Evolutionary conservation across 1,140 invertebrate genomes (phyloP).

Genomic region (Meloidogyne floridensis): DNA sequence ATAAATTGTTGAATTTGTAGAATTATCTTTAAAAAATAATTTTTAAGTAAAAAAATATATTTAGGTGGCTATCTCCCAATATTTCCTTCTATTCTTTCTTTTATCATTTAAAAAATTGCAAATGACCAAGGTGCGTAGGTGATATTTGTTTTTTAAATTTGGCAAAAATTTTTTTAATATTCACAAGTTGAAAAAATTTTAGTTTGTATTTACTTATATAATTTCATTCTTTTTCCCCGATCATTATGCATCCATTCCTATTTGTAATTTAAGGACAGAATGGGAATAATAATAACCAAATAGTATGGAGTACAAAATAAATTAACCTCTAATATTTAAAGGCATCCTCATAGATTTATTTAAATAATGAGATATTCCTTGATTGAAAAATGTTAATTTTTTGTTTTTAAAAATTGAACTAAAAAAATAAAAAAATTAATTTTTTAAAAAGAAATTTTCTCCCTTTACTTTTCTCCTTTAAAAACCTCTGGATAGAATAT

Average conservation of each 20-base stretch:
- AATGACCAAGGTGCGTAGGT: no score
- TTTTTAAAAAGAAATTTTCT: background rate
- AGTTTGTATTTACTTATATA: no score
- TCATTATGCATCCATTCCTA: no score
- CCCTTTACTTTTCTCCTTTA: background rate
- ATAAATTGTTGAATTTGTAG: background rate
- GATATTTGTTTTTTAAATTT: no score
- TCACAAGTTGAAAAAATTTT: no score
- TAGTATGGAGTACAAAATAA: background rate
- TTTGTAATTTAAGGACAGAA: no score
- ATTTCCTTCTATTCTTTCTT: no score
- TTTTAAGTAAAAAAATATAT: background rate
- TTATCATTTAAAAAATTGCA: no score
- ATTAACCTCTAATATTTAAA: background rate
- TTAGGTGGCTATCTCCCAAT: no score
- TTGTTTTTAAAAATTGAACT: conserved; percentile 10
- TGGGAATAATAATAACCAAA: no score
- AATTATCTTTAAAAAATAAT: background rate
- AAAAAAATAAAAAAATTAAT: background rate
- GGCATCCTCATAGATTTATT: conserved; percentile 3
- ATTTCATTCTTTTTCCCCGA: no score
- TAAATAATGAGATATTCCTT: background rate
- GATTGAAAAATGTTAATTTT: background rate
- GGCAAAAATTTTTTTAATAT: no score
- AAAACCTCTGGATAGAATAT: background rate